Base-by-base conservation (phyloP, 2,888 invertebrate genomes). In the Dasypolia templi region DNA sequence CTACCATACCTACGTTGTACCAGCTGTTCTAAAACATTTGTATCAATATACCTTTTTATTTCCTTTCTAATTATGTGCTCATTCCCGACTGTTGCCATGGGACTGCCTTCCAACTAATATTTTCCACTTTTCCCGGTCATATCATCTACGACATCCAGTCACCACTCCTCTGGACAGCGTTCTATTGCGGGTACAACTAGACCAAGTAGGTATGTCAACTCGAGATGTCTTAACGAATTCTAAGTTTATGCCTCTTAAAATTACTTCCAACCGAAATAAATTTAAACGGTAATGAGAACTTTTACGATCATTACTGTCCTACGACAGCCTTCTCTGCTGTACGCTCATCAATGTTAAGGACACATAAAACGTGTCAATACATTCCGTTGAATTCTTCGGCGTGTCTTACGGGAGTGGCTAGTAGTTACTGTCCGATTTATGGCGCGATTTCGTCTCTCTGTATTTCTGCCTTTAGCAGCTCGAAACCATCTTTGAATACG, bases 331-430 rank as follows among this genome's bases (percentile, higher is more conserved):
- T 86, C 89, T 87, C 86, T 86, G 87, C 90, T 91, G 89, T 83
- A 92, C 87, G 90, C 91, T 93, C 93, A 93, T 94, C 94, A 94
- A 94, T 93, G 93, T 93, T 91, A 92, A 91, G 91, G 92, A 91
- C 93, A 91, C 93, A 93, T 93, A 93, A 95, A 95, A 92, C 88
- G 81, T 90, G 90, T 91, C 91, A 89, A 89, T 87, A 88, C 87
- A 90, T 92, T 92, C 93, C 92, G 92, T 92, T 91, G 90, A 93
- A 91, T 91, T 90, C 90, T 89, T 89, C 86, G 83, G 85, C 87
- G 88, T 83, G 81, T 82, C 81, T 88, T 83, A 82, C 88, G 87
- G 91, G 91, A 89, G 91, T 91, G 92, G 90, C 91, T 86, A 89
- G 90, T 86, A 89, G 90, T 91, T 91, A 88, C 89, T 88, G 84